Evolutionary conservation across 2,888 invertebrate genomes (phyloP).

Genomic region (Macaria liturata): DNA sequence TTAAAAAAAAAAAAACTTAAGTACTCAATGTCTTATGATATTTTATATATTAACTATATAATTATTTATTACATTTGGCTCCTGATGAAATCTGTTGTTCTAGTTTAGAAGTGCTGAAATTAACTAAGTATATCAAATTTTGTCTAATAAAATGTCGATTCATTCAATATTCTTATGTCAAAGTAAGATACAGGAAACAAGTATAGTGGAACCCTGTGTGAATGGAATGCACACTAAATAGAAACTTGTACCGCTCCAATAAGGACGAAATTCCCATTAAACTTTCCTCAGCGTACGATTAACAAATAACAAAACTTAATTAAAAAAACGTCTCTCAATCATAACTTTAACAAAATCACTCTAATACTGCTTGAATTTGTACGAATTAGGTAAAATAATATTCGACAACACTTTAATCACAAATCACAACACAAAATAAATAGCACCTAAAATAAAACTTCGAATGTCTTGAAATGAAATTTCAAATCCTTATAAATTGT

Average conservation of each 20-base stretch:
- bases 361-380: conserved; percentile 82
- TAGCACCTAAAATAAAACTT: conserved; percentile 22
- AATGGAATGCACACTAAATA: conserved; percentile 40
- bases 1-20: conserved; percentile 69
- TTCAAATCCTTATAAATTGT: conserved; percentile 35
- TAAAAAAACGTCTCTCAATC: conserved; percentile 74
- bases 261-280: conserved; percentile 45
- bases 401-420: conserved; percentile 62
- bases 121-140: neutral
- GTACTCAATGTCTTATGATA: conserved; percentile 66
- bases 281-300: conserved; percentile 58
- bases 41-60: conserved; percentile 58
- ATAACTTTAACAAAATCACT: conserved; percentile 83
- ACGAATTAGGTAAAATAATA: conserved; percentile 77
- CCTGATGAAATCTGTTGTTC: conserved; percentile 56
- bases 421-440: conserved; percentile 57
- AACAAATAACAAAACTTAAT: conserved; percentile 83
- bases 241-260: conserved; percentile 43
- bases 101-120: conserved; percentile 44
- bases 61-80: conserved; percentile 73
- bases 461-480: conserved; percentile 3
- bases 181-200: conserved; percentile 26
- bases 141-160: neutral
- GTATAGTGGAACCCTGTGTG: conserved; percentile 39
- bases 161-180: neutral